Base-by-base conservation (phyloP, 1,140 invertebrate genomes). In the Babylonia areolata region DNA sequence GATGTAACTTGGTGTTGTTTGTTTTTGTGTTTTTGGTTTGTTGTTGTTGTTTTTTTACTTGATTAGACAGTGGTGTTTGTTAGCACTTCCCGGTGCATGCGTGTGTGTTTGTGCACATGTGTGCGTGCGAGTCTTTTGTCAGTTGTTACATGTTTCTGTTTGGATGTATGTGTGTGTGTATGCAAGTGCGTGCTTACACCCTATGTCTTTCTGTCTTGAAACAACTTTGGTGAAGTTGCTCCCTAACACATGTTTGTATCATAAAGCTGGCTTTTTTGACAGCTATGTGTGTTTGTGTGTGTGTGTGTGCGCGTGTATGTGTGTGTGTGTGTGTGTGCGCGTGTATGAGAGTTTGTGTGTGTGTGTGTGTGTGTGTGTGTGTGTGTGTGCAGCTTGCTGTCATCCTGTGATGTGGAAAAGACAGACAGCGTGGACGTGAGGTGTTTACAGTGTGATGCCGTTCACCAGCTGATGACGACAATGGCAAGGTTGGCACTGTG, bases 321-420 rank as follows among this genome's bases (percentile, higher is more conserved):
- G 40, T 40, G n/a, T 39, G n/a, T 39, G 28, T 31, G 40, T 28
- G n/a, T n/a, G n/a, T n/a, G n/a, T n/a, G n/a, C n/a, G n/a, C n/a
- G n/a, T n/a, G n/a, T n/a, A n/a, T n/a, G n/a, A n/a, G n/a, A n/a
- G n/a, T n/a, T n/a, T n/a, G n/a, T n/a, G n/a, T n/a, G n/a, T n/a
- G n/a, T n/a, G n/a, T n/a, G n/a, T n/a, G 46, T 46, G 39, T 42
- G 46, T 20, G 40, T 81, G 46, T 31, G 40, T n/a, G 17, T 39
- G 17, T 81, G 31, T 54, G 46, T 42, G 17, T 81, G 78, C 75
- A 84, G 83, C 58, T 82, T 80, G 78, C 11, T 79, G 12, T 31
- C 28, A 6, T 46, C 20, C 3, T 86, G 69, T 78, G 42, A 35
- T 28, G 71, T 87, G 39, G 37, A 58, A 33, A 84, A 77, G 33